Conservation (phyloP, 1,140 invertebrate species). For the Belonocnema kinseyi region DNA sequence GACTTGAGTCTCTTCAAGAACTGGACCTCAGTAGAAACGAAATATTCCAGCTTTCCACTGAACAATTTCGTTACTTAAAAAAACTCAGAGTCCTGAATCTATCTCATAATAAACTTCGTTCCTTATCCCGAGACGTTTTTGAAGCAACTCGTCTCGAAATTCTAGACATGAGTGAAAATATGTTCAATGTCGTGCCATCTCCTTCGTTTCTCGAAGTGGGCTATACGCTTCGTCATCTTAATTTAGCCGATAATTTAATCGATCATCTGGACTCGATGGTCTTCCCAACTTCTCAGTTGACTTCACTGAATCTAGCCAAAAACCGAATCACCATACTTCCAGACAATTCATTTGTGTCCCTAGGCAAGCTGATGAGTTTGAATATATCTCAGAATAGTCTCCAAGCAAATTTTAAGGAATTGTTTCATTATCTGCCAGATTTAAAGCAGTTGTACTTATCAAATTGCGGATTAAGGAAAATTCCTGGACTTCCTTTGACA, state of each 20-base stretch:
- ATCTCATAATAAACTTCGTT: conserved; percentile 84
- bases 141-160: conserved; percentile 87
- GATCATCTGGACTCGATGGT: conserved; percentile 92
- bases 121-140: conserved; percentile 87
- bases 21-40: conserved; percentile 88
- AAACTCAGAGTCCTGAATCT: conserved; percentile 86
- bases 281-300: conserved; percentile 88
- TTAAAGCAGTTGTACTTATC: conserved; percentile 85
- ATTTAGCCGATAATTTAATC: conserved; percentile 87
- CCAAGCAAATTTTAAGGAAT: conserved; percentile 90
- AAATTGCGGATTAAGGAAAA: conserved; percentile 83
- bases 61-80: conserved; percentile 87
- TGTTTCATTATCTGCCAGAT: conserved; percentile 91
- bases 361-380: conserved; percentile 85
- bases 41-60: conserved; percentile 85
- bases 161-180: conserved; percentile 87
- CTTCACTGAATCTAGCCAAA: conserved; percentile 85
- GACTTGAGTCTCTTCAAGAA: conserved; percentile 83
- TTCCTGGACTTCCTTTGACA: conserved; percentile 83
- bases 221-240: conserved; percentile 84
- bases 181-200: conserved; percentile 84
- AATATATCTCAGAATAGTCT: conserved; percentile 89
- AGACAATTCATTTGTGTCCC: conserved; percentile 91
- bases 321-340: conserved; percentile 91
- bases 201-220: conserved; percentile 84